Conservation (phyloP, 1,140 invertebrate species). For the Micrasema longulum region DNA sequence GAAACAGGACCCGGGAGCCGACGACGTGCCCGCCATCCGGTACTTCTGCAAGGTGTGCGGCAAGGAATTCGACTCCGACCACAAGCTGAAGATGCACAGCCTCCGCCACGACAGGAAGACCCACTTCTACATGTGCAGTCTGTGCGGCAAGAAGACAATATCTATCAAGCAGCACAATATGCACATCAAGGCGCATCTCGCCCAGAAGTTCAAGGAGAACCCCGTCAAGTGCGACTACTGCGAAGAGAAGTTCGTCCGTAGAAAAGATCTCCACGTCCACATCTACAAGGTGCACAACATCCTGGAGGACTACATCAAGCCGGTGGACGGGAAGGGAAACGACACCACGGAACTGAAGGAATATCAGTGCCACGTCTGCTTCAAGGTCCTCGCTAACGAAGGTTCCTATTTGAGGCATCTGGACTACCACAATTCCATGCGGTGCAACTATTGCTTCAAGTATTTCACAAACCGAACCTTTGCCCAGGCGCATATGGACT, state of each 20-base stretch:
- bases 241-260: slow-evolving; percentile 60
- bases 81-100: slow-evolving; percentile 60
- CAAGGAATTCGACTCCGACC: slow-evolving; percentile 62
- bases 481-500: slow-evolving; percentile 63
- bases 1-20: slow-evolving; percentile 61
- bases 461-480: slow-evolving; percentile 63
- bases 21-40: slow-evolving; percentile 57
- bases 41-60: slow-evolving; percentile 62
- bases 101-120: slow-evolving; percentile 62
- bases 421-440: slow-evolving; percentile 64
- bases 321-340: slow-evolving; percentile 58
- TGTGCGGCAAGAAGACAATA: slow-evolving; percentile 64
- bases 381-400: slow-evolving; percentile 63
- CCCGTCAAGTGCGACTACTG: slow-evolving; percentile 63
- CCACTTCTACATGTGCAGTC: slow-evolving; percentile 64
- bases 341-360: slow-evolving; percentile 62
- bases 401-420: slow-evolving; percentile 64
- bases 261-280: slow-evolving; percentile 64
- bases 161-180: slow-evolving; percentile 61
- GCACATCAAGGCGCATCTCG: slow-evolving; percentile 63
- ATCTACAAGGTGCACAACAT: slow-evolving; percentile 61
- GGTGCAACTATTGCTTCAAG: slow-evolving; percentile 67
- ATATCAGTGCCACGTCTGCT: slow-evolving; percentile 65
- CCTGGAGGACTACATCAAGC: slow-evolving; percentile 57
- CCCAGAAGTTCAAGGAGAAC: slow-evolving; percentile 60